Evolutionary conservation across 2,888 invertebrate species (phyloP), one percentile per base, ranked within the genome.

Genomic region (Zele albiditarsus): DNA sequence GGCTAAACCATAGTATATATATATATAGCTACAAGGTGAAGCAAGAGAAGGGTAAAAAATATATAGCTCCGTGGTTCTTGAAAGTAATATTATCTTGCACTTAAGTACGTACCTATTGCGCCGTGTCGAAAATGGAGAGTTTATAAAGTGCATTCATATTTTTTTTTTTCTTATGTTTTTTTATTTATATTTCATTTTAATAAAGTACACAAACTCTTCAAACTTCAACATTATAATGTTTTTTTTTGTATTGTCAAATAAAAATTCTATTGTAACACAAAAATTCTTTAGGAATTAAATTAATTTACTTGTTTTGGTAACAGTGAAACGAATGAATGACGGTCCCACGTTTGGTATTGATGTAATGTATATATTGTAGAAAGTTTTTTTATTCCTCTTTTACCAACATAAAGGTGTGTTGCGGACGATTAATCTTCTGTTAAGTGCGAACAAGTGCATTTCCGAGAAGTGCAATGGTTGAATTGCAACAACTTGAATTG

Each of bases 391-490:
- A n/a, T 53, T 46, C 4, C n/a, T 46, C n/a, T 16, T 2, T 46
- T 58, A 28, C 27, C 28, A 46, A 74, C 67, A 46, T 31, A 65
- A n/a, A 16, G 46, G 23, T 53, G 28, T 78, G 78, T 74, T 68
- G 78, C 53, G 49, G 77, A 81, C 84, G 81, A 83, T 84, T 84
- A 84, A 84, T 84, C 84, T 84, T 82, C 75, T 33, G 74, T 80
- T 63, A 53, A 68, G 38, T 75, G 72, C 80, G 72, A 77, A 77
- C 78, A 78, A 74, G 78, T 70, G 77, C 67, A 75, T 77, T 84
- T 84, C 83, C 80, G 78, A 84, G 84, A 83, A 83, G 82, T 53
- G 74, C 77, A 71, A 79, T 58, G 71, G 66, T 53, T 53, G 53
- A 8, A 53, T 53, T 20, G 25, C 23, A 62, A 73, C 23, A 62